Base-by-base conservation (phyloP, 1,140 invertebrate genomes). In the Rhagoletis pomonella region DNA sequence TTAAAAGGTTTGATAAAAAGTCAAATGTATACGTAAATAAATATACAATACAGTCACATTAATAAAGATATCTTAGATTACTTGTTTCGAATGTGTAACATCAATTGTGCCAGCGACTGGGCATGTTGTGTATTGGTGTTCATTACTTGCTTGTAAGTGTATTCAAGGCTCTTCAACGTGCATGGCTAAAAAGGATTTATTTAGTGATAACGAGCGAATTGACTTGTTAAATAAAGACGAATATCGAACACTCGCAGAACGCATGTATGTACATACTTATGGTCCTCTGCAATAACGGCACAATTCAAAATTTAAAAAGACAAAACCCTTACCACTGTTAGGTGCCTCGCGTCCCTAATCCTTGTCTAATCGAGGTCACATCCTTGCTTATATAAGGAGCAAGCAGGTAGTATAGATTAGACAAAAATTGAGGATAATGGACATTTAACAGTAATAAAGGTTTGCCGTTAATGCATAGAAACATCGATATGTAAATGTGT, bases 51-150 rank as follows among this genome's bases (percentile, higher is more conserved):
- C 17, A n/a, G 47, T 50, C 5, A n/a, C 7, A 17, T 39, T 44
- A 81, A 62, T 42, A 85, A 44, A 62, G 17, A 44, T 62, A 4
- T 2, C 17, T 9, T 47, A 17, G 47, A 29, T 50, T 87, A 91
- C 73, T 89, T 92, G 73, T 90, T 90, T 12, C 90, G 90, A 89
- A 91, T 90, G 19, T 90, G 91, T 67, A 90, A 2, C 1, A 91
- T 42, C n/a, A 91, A 84, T 64, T 91, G 90, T n/a, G 90, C 91
- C 86, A 91, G 88, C 4, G 88, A 87, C 85, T 92, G 90, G 2
- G 91, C 91, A 58, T 89, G 89, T 2, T 69, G 6, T 5, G 90
- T 88, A 29, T 90, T 90, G 4, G 85, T 86, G 64, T 92, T 90
- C 81, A 89, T 91, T 1, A 92, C 87, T 59, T 90, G 88, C 64